Evolutionary conservation across 2,888 invertebrate genomes (phyloP).

Genomic region (Malacosoma neustria): DNA sequence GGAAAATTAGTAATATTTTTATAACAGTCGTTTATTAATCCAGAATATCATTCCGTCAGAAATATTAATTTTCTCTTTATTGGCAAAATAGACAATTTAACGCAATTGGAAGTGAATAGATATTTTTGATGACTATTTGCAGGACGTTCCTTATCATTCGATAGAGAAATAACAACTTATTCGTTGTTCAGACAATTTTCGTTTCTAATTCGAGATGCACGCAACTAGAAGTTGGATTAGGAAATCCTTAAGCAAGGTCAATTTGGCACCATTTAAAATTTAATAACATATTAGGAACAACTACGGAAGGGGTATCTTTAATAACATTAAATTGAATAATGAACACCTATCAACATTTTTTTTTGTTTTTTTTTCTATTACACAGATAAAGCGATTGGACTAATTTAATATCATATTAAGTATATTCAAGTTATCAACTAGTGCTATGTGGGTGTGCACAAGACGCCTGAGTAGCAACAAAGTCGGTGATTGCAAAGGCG

Average conservation of each 20-base stretch:
- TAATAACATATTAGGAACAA: not conserved
- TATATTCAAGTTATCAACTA: not conserved
- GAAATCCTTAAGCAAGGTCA: not conserved
- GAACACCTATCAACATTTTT: not conserved
- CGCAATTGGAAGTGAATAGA: not conserved
- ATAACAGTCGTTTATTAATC: constrained; percentile 38
- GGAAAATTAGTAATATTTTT: constrained; percentile 21
- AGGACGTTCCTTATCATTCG: constrained; percentile 6
- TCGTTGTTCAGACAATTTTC: constrained; percentile 19
- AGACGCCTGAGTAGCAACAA: not conserved
- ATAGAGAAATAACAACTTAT: constrained; percentile 15
- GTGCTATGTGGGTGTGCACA: too few relatives aligned
- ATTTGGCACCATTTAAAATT: not conserved
- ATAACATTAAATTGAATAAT: not conserved
- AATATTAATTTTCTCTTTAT: constrained; percentile 34
- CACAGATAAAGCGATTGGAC: not conserved
- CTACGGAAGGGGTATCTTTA: not conserved
- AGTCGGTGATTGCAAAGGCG: not conserved
- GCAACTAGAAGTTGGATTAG: not conserved
- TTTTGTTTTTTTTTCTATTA: not conserved
- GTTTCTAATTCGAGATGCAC: not conserved
- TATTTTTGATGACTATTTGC: not conserved
- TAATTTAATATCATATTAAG: not conserved
- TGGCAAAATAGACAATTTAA: not conserved
- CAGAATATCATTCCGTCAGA: constrained; percentile 31